phyloP scores from a whole-genome alignment of 2,888 invertebrate species.

The Masnerella sp. region DNA sequence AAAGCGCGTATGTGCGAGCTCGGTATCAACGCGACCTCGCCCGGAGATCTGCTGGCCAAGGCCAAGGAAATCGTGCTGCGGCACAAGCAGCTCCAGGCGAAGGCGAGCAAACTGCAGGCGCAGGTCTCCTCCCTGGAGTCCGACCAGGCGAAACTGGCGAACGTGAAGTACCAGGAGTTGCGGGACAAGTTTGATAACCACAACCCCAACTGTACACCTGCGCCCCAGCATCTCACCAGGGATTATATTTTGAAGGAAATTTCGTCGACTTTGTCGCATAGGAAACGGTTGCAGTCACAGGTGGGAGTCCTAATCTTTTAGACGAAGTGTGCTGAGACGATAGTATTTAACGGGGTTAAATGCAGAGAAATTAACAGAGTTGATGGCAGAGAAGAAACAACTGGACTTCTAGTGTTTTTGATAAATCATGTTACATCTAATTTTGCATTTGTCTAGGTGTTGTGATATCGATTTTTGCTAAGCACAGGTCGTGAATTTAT shows the following conservation, averaged over 20 bases:
- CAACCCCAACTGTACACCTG: slow-evolving; percentile 81
- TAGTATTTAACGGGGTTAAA: too few relatives aligned
- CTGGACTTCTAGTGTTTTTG: too few relatives aligned
- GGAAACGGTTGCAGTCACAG: slow-evolving; percentile 90
- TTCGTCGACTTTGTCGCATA: slow-evolving; percentile 88
- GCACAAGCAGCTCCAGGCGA: slow-evolving; percentile 94
- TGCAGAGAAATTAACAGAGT: too few relatives aligned
- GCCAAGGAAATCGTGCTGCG: slow-evolving; percentile 95
- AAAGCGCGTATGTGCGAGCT: slow-evolving; percentile 95
- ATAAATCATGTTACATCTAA: too few relatives aligned
- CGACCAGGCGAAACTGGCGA: slow-evolving; percentile 86
- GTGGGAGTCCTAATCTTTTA: too few relatives aligned
- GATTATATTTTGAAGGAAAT: slow-evolving; percentile 92
- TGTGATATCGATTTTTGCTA: too few relatives aligned
- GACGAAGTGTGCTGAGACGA: background rate
- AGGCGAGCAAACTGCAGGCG: slow-evolving; percentile 90
- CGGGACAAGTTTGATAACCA: slow-evolving; percentile 84
- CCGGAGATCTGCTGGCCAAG: slow-evolving; percentile 90
- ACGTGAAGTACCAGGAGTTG: slow-evolving; percentile 86
- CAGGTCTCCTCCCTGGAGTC: slow-evolving; percentile 87
- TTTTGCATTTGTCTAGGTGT: too few relatives aligned
- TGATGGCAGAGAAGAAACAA: too few relatives aligned
- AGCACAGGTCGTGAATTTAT: too few relatives aligned
- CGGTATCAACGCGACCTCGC: slow-evolving; percentile 91
- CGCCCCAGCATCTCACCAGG: slow-evolving; percentile 82